Evolutionary conservation across 1,140 invertebrate genomes (phyloP), one percentile per base, ranked within the genome.

Genomic region (Bombus haemorrhoidalis): DNA sequence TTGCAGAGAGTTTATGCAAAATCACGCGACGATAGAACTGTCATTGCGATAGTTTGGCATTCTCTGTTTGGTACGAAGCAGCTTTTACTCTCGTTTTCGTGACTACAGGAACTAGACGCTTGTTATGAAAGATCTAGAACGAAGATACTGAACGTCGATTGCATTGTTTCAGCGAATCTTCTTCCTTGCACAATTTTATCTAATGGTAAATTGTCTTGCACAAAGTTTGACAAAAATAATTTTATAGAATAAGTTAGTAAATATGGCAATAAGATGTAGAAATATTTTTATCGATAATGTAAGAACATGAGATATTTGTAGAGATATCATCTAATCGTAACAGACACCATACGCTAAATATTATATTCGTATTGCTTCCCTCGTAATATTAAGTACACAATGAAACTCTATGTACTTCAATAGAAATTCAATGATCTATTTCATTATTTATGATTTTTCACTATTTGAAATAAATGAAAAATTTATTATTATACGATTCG

Each of bases 31-130:
- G 32, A 68, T 78, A 57, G 34, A 68, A 85, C 53, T 81, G 59
- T 85, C 83, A 77, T 88, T 88, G 86, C 66, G 43, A 80, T 66
- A 85, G 62, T 84, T 84, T 62, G 59, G 25, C 6, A 71, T 37
- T 76, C 53, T 2, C 57, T 43, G 43, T n/a, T 22, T 47, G 5
- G 47, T 53, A 66, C 86, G n/a, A 59, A 28, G 12, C 78, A 22
- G 75, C 85, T 90, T 84, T 82, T 89, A 90, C 85, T 89, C 77
- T 84, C 57, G 64, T 90, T 87, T 89, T 89, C 82, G 37, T 84
- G 66, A 84, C 68, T 53, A 81, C n/a, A 75, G 66, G 18, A 73
- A 75, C n/a, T 34, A 12, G 57, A 53, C 71, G 59, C n/a, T 59
- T 9, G n/a, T 69, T 57, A 39, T 68, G 34, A 25, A 73, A 90